Evolutionary conservation across 2,888 invertebrate species (phyloP), one percentile per base, ranked within the genome.

Genomic region (Amphipyra tragopoginis): DNA sequence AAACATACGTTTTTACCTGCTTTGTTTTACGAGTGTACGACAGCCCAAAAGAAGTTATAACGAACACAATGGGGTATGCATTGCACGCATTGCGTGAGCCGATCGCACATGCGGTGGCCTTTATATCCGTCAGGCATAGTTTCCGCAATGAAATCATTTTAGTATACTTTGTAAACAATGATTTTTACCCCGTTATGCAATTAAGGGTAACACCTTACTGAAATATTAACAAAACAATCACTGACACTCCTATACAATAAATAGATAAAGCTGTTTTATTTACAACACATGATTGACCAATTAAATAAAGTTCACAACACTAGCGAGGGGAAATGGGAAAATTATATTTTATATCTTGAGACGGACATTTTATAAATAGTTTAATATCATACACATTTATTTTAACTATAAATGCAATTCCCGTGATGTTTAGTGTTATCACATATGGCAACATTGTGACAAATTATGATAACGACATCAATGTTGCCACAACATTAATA

Each of bases 271-370:
- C 48, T 64, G 15, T 47, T 58, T 55, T 21, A 21, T 58, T 47
- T 57, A 75, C 69, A 75, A 71, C 63, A 75, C 58, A 72, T 36
- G 29, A 65, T 68, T 51, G 21, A 59, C 47, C 56, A 57, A 65
- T 56, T 49, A 51, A 69, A 62, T 63, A 55, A 65, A 52, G 43
- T 59, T 76, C 68, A 77, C 64, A 77, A 77, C 70, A 72, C 51
- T 45, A 75, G 50, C 10, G 26, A 55, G 43, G 52, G 43, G 33
- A 53, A 55, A 58, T 58, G 40, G 29, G 15, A 60, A 71, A 50
- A n/a, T n/a, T 34, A 11, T 15, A 15, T 36, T 13, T 34, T 14
- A 15, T 40, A 33, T 52, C 33, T 54, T 44, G 13, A 38, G 3
- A 59, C 49, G 10, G 29, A 49, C 13, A 15, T 34, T 29, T 11